These are phyloP conservation scores for Cryptocephalus primarius DNA, from an alignment of 2,888 invertebrate genomes.

Conservation along the genomic window DNA sequence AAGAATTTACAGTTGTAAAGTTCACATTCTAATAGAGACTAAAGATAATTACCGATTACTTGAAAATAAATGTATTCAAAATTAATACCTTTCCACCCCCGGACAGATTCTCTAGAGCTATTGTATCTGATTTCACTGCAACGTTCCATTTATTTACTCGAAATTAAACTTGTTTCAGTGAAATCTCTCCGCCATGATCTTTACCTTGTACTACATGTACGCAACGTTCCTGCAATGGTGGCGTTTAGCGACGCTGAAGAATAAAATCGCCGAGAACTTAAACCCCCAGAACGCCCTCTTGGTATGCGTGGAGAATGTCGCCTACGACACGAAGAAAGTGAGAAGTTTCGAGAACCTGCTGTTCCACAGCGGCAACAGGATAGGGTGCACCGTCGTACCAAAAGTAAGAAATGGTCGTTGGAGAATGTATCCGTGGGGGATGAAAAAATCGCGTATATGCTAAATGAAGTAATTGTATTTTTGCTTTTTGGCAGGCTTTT, in stretches of 20 bases:
- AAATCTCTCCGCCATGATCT: constrained; percentile 45
- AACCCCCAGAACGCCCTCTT: constrained; percentile 32
- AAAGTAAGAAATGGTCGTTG: constrained; percentile 39
- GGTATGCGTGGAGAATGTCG: constrained; percentile 25
- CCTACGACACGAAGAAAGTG: constrained; percentile 23
- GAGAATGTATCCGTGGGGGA: too few relatives aligned
- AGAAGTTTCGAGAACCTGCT: constrained; percentile 47
- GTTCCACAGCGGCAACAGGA: constrained; percentile 42
- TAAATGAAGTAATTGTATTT: too few relatives aligned
- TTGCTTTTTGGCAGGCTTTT: not conserved
- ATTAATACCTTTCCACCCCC: too few relatives aligned
- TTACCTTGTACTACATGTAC: constrained; percentile 74
- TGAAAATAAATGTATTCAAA: too few relatives aligned
- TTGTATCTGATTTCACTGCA: too few relatives aligned
- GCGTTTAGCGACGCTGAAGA: constrained; percentile 59
- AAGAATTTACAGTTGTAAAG: too few relatives aligned
- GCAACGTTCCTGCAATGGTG: constrained; percentile 75
- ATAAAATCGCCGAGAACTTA: constrained; percentile 48
- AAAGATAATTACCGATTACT: too few relatives aligned
- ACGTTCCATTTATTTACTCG: too few relatives aligned
- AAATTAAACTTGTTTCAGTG: too few relatives aligned
- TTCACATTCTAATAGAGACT: too few relatives aligned
- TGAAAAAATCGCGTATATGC: too few relatives aligned
- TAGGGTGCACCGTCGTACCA: constrained; percentile 46
- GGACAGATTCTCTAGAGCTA: too few relatives aligned